Conservation (phyloP, 2,888 invertebrate species). For the Heliconius ismenius region DNA sequence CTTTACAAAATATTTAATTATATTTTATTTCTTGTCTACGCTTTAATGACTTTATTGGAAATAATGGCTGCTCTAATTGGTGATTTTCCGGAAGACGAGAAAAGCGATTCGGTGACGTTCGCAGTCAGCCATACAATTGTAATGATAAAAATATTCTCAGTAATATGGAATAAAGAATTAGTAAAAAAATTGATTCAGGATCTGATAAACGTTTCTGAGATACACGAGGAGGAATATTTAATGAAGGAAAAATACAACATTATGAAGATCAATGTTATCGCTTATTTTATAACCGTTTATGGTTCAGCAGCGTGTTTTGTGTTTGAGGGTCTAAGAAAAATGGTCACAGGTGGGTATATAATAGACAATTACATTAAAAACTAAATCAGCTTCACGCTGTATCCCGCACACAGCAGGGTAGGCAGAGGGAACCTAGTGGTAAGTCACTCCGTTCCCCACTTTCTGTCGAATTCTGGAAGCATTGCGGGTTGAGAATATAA, state of each 20-base stretch:
- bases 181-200: slow-evolving; percentile 60
- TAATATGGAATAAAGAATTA: slow-evolving; percentile 58
- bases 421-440: no score
- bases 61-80: slow-evolving; percentile 64
- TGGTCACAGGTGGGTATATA: slow-evolving; percentile 53
- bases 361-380: neutral
- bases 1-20: slow-evolving; percentile 56
- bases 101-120: slow-evolving; percentile 67
- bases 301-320: slow-evolving; percentile 60
- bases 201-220: slow-evolving; percentile 61
- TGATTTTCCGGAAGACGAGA: slow-evolving; percentile 68
- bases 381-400: no score
- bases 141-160: slow-evolving; percentile 64
- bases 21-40: slow-evolving; percentile 57
- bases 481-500: no score
- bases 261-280: slow-evolving; percentile 65
- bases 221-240: slow-evolving; percentile 56
- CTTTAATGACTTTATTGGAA: slow-evolving; percentile 67
- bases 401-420: no score
- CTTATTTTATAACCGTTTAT: slow-evolving; percentile 60
- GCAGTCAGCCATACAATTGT: slow-evolving; percentile 70
- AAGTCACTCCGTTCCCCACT: no score
- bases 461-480: no score
- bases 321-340: slow-evolving; percentile 67
- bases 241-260: slow-evolving; percentile 61